Base-by-base conservation (phyloP, 2,888 invertebrate species). In the Drosophila mayaguana region DNA sequence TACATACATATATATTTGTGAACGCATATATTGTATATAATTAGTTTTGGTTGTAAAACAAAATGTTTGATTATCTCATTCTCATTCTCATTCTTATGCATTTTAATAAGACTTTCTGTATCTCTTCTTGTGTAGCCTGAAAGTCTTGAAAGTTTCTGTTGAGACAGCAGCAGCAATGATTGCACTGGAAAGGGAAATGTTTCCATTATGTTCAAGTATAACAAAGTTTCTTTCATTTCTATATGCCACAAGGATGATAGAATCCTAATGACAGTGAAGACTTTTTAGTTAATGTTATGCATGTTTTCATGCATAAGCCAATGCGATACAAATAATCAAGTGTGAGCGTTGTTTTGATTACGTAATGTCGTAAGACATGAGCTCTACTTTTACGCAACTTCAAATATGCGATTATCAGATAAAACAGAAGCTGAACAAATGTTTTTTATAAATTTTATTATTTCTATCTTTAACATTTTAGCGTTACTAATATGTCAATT, bases 51-150 rank as follows among this genome's bases (percentile, higher is more conserved):
- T 14, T 45, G 57, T 34, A 25, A 25, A 34, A n/a, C 12, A 34
- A 57, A 57, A 56, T 56, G 42, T 57, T 36, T 57, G 45, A 57
- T 22, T 45, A 34, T 43, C 32, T 48, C 48, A 48, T 48, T 48
- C 48, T 48, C 48, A 48, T 48, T 48, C 48, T 18, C 12, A 12
- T 48, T 48, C 48, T 18, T 32, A 48, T 48, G 53, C 53, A 53
- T 53, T 53, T 53, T 48, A 48, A 48, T 48, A 48, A 18, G 48
- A 48, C 48, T 48, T 32, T 48, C 28, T 32, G 28, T 48, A 32
- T 18, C 48, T 48, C 18, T 48, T 32, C 6, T 6, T 28, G 32
- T 48, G 28, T 48, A 32, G 12, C 18, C 48, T 28, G 18, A 48
- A 48, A 48, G 28, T 12, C 28, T 32, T 48, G 28, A 48, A 48